Evolutionary conservation across 1,140 invertebrate species (phyloP), one percentile per base, ranked within the genome.

Genomic region (Cyclina sinensis): DNA sequence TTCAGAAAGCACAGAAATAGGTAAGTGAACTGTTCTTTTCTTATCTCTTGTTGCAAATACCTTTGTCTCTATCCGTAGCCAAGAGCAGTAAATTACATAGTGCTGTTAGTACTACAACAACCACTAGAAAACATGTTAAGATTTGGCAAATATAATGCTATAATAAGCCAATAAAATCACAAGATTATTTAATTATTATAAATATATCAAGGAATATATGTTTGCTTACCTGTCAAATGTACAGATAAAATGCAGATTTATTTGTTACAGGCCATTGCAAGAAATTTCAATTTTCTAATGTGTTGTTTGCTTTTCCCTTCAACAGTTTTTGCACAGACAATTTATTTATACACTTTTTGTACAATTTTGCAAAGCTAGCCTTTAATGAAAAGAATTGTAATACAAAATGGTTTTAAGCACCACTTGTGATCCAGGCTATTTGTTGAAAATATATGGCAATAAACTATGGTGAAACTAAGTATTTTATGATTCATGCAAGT

Each of bases 141-240:
- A 70, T 70, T 70, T 70, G 65, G 24, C 65, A 70, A 70, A 70
- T 35, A 70, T 70, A 70, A 70, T 18, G 21, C 65, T 21, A 39
- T 70, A 70, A 39, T 39, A 70, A 39, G 65, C 65, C 35, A 70
- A 70, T 70, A 70, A 37, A 70, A 70, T 70, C 32, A 37, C 16
- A 48, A 32, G 73, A 78, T 48, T 51, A 48, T 78, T 54, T 78
- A 78, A 78, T 30, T 78, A 78, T 46, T 78, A 46, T 48, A 51
- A 51, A 78, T 78, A 78, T 46, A 78, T 24, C 30, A 7, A 37
- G 65, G 65, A 16, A 35, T 9, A 70, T 70, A 7, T 70, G 32
- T 70, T 70, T 70, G 65, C 65, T 37, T 9, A 37, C 65, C 35
- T 70, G 32, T 70, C 65, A 70, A 70, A 11, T 70, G 65, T 16